phyloP scores from a whole-genome alignment of 2,888 invertebrate species.

The Tanypteryx hageni region DNA sequence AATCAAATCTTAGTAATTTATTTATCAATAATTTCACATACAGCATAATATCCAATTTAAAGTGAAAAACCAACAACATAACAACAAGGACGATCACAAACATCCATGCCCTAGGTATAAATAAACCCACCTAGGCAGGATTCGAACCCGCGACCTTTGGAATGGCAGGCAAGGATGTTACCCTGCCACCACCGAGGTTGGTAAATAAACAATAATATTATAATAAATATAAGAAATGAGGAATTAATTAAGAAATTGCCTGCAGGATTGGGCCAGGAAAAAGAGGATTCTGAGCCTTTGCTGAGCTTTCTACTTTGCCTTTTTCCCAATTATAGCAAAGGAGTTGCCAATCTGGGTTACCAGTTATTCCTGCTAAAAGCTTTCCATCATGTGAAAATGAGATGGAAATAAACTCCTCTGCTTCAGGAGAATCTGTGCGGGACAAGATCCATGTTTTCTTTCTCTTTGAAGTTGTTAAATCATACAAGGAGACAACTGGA shows the following conservation, averaged over 20 bases:
- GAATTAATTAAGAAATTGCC: constrained; percentile 72
- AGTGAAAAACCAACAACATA: too few relatives aligned
- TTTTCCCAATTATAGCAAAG: constrained; percentile 90
- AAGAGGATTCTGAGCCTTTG: constrained; percentile 83
- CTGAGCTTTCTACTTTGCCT: constrained; percentile 86
- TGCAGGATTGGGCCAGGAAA: constrained; percentile 81
- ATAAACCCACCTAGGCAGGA: too few relatives aligned
- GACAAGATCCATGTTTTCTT: constrained; percentile 83
- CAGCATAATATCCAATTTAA: too few relatives aligned
- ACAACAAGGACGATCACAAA: too few relatives aligned
- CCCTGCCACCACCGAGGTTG: too few relatives aligned
- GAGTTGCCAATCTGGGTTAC: constrained; percentile 89
- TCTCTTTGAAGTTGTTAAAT: constrained; percentile 82
- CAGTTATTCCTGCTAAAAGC: constrained; percentile 87
- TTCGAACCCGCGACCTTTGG: too few relatives aligned
- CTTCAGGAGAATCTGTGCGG: constrained; percentile 76
- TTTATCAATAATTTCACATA: too few relatives aligned
- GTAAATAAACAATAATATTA: too few relatives aligned
- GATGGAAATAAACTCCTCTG: constrained; percentile 83
- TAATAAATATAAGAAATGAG: not conserved
- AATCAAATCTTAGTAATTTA: too few relatives aligned
- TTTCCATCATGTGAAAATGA: constrained; percentile 90
- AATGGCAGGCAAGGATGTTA: too few relatives aligned
- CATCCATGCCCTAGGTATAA: too few relatives aligned
- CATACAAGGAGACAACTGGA: constrained; percentile 84